A percentile compares a stretch with the other conserved stretches of the same genome.
phyloP scores from a whole-genome alignment of 2,888 invertebrate genomes.

The Rotaria sp. region DNA sequence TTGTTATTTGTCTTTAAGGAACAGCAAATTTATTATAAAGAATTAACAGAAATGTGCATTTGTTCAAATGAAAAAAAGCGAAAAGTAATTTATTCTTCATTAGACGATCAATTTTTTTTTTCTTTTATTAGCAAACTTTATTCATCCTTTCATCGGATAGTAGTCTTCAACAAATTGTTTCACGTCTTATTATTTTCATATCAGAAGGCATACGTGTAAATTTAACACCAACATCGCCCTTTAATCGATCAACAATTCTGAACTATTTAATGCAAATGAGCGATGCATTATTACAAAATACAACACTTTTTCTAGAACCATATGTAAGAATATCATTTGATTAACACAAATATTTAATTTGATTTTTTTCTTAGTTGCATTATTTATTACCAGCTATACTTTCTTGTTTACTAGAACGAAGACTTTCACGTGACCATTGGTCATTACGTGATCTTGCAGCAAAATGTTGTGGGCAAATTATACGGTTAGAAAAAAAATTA shows the following conservation, averaged over 20 bases:
- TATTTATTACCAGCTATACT: neutral
- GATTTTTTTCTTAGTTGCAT: neutral
- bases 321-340: neutral
- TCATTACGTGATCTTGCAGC: neutral
- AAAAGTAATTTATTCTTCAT: neutral
- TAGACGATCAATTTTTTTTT: neutral
- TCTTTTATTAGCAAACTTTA: neutral
- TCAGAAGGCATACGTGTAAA: neutral
- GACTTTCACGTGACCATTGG: neutral
- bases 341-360: too few relatives aligned
- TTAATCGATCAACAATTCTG: neutral
- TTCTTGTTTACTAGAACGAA: neutral
- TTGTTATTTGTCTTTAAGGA: neutral
- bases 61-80: neutral
- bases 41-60: neutral
- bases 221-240: neutral
- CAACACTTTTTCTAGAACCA: neutral
- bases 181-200: neutral
- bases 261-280: neutral
- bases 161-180: neutral
- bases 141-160: neutral
- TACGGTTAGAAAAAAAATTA: neutral
- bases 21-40: conserved; percentile 1
- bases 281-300: neutral
- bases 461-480: neutral